Percentiles rank a stretch among this genome's conserved stretches.
Evolutionary conservation across 2,888 invertebrate species (phyloP).

Genomic region (Seira ritae): DNA sequence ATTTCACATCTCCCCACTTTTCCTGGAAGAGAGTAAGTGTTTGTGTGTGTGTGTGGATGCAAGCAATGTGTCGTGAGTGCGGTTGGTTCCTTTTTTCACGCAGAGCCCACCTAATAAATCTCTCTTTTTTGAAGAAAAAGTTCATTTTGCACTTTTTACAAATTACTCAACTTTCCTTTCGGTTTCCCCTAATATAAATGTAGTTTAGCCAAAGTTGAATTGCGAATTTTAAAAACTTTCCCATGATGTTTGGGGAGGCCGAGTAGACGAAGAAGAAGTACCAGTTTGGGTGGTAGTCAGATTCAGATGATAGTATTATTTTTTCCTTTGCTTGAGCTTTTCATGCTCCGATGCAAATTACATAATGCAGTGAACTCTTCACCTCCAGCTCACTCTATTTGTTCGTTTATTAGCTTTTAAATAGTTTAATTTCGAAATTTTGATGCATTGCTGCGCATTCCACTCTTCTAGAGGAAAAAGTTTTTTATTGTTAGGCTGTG

Average conservation of each 20-base stretch:
- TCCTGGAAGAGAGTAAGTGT: neutral
- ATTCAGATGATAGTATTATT: neutral
- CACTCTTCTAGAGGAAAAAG: neutral
- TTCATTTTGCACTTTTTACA: slow-evolving; percentile 52
- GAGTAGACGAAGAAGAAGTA: neutral
- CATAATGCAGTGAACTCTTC: neutral
- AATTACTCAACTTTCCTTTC: slow-evolving; percentile 33
- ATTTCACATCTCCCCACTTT: neutral
- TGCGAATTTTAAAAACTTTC: neutral
- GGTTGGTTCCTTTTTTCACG: slow-evolving; percentile 30
- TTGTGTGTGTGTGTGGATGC: neutral
- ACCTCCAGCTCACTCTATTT: slow-evolving; percentile 4
- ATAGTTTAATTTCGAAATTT: slow-evolving; percentile 14
- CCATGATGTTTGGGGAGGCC: neutral
- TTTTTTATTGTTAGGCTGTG: neutral
- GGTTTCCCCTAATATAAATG: neutral
- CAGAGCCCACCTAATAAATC: slow-evolving; percentile 53
- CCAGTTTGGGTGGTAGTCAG: neutral
- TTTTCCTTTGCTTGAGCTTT: neutral
- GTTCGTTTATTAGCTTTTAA: slow-evolving; percentile 14
- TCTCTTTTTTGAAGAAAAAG: slow-evolving; percentile 39
- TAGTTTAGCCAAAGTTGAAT: neutral
- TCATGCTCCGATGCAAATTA: slow-evolving; percentile 19
- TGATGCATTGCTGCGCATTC: slow-evolving; percentile 21
- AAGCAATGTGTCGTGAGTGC: slow-evolving; percentile 15